Base-by-base conservation (phyloP, 2,888 invertebrate genomes). In the Julus scandinavius region DNA sequence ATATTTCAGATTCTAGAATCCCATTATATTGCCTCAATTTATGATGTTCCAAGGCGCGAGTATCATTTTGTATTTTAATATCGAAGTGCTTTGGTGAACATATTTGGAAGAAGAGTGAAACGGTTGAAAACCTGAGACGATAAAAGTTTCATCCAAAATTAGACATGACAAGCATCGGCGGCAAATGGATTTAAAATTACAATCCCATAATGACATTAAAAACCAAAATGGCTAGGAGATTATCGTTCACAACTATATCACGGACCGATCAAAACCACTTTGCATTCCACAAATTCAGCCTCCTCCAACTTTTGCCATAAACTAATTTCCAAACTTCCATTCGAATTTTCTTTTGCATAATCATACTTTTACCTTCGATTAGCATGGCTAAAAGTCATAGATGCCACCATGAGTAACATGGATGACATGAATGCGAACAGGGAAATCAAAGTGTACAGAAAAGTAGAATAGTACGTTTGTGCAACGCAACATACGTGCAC, bases 121-220 rank as follows among this genome's bases (percentile, higher is more conserved):
- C 63, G 58, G n/a, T n/a, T 20, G n/a, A 20, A 63, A 63, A 63
- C 20, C n/a, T 6, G 63, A 63, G 63, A 63, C 63, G 63, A 63
- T 63, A 63, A 63, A 63, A 63, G 63, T 20, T 63, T 63, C 63
- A 63, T 15, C 63, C 63, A 9, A 63, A 63, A 63, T 63, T 63
- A 63, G 63, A 20, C 63, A 63, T 63, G 63, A 63, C 63, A 63
- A 63, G 63, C 20, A 13, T 54, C 54, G 13, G 54, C 54, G 13
- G 54, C 54, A 15, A 54, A 54, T 54, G 9, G 4, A 63, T 20
- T 63, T 63, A 63, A 63, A 63, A 63, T 63, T 63, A 63, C 63
- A 5, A 63, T 4, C 4, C n/a, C 63, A 9, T 63, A 20, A 20
- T 2, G 50, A 50, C 9, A 3, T 63, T 20, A 13, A 7, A 1